phyloP scores from a whole-genome alignment of 1,140 invertebrate genomes.

The Hyles vespertilio region DNA sequence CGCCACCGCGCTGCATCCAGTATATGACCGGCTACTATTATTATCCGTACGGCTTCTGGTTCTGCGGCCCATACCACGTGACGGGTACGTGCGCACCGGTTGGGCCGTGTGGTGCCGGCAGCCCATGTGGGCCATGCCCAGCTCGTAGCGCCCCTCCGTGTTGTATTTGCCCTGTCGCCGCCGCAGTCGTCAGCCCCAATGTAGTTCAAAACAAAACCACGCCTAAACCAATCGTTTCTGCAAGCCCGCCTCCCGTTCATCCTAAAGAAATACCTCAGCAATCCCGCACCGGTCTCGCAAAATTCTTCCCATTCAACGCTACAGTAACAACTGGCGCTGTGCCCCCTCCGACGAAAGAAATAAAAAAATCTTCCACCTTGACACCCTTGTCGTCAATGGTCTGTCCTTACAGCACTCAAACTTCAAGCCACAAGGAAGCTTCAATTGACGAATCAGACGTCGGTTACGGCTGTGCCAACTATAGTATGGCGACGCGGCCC shows the following conservation, averaged over 20 bases:
- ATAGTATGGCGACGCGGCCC: neutral
- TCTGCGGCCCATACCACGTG: conserved; percentile 61
- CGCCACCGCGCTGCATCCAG: conserved; percentile 49
- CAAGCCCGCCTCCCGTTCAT: neutral
- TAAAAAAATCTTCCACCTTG: neutral
- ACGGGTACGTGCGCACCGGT: conserved; percentile 34
- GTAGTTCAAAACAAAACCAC: neutral
- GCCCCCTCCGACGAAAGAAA: neutral
- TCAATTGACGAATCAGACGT: neutral
- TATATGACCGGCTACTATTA: conserved; percentile 69
- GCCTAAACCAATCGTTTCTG: neutral
- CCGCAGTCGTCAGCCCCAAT: conserved; percentile 27
- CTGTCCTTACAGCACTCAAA: conserved; percentile 17
- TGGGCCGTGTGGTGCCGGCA: conserved; percentile 19
- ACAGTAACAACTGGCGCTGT: neutral
- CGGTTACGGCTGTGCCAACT: neutral
- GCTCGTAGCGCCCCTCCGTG: conserved; percentile 13
- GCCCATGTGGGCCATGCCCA: conserved; percentile 19
- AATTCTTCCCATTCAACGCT: conserved; percentile 27
- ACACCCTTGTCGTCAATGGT: conserved; percentile 4
- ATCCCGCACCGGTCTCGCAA: conserved; percentile 21
- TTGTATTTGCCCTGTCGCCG: conserved; percentile 19
- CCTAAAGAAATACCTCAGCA: neutral
- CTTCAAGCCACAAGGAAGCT: neutral
- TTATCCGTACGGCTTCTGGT: conserved; percentile 64